Conservation (phyloP, 2,113 vertebrate species). For the Crocuta crocuta region DNA sequence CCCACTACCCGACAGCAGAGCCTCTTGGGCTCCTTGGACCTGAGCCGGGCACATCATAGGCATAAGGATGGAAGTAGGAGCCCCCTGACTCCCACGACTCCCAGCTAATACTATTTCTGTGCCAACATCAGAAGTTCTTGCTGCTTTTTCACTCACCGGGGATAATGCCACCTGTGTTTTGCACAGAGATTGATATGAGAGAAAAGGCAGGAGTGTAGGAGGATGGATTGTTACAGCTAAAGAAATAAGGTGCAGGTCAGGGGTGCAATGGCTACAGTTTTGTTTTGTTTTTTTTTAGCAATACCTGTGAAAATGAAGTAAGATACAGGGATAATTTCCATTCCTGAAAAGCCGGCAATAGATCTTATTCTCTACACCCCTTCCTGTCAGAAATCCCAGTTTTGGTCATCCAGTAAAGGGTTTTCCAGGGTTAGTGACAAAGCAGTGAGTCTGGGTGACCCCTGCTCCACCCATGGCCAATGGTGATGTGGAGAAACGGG, state of each 20-base stretch:
- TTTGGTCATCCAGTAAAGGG: background rate
- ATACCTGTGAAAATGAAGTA: background rate
- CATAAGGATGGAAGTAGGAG: background rate
- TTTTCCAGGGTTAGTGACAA: constrained; percentile 1
- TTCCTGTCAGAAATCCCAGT: constrained; percentile 8
- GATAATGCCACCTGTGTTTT: background rate
- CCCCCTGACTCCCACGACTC: background rate
- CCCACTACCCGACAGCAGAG: background rate
- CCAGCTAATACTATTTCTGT: background rate
- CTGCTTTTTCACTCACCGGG: background rate
- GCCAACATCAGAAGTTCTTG: background rate
- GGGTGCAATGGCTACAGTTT: background rate
- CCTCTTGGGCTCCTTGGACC: background rate
- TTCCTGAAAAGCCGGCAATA: background rate
- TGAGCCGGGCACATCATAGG: background rate
- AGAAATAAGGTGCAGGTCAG: background rate
- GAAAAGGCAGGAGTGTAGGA: background rate
- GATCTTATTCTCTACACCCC: background rate
- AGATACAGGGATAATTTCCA: background rate
- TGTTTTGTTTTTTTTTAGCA: background rate
- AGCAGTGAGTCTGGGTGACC: background rate
- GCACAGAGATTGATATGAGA: background rate
- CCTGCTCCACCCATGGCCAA: background rate
- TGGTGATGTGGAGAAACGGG: background rate
- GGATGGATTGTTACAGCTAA: background rate